Evolutionary conservation across 2,797 vertebrate genomes (phyloP).

Genomic region (Hoplostethus mediterraneus): DNA sequence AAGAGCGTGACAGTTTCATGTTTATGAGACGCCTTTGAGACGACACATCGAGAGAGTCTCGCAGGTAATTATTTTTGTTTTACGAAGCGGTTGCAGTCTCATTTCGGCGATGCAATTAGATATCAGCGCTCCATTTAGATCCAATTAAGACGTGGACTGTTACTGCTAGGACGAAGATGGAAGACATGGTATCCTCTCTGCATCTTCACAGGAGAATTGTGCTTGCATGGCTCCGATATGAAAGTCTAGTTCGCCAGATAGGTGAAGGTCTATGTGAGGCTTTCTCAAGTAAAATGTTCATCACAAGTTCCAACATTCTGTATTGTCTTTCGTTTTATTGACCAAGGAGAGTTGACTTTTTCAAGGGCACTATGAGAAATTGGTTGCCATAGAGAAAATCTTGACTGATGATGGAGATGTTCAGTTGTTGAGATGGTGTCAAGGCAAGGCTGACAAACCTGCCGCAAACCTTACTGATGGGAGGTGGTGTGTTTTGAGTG

Average conservation of each 20-base stretch:
- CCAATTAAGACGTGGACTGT: constrained; percentile 54
- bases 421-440: neutral
- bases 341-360: neutral
- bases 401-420: neutral
- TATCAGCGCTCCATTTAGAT: constrained; percentile 36
- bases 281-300: too few relatives aligned
- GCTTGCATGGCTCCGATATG: constrained; percentile 2
- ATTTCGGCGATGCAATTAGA: constrained; percentile 39
- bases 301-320: neutral
- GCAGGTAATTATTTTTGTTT: constrained; percentile 59
- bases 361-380: constrained; percentile 29
- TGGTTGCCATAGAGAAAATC: neutral
- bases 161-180: constrained; percentile 49
- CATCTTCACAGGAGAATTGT: constrained; percentile 1
- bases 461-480: neutral
- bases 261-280: neutral
- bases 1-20: constrained; percentile 12
- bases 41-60: constrained; percentile 18
- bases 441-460: neutral
- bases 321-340: neutral
- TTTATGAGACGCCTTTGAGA: neutral
- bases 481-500: neutral
- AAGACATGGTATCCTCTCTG: constrained; percentile 42
- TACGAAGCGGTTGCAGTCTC: constrained; percentile 10
- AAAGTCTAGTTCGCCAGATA: constrained; percentile 3